Evolutionary conservation across 1,140 invertebrate genomes (phyloP).

Genomic region (Schlechtendalia chinensis): DNA sequence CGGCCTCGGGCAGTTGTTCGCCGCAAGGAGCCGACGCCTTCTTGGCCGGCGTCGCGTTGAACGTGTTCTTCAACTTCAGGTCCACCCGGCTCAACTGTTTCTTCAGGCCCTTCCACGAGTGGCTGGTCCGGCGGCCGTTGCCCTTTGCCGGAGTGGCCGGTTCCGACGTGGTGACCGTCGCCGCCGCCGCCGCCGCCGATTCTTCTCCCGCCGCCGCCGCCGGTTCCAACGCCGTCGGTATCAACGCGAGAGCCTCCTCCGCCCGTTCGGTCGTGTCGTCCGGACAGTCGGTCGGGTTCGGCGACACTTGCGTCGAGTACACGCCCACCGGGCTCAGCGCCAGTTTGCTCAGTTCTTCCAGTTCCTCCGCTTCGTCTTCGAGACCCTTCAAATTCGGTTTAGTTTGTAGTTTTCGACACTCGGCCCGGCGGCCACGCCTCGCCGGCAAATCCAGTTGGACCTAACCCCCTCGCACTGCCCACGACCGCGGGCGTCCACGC

Average conservation of each 20-base stretch:
- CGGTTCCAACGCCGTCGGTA: not conserved
- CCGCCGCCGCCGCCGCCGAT: not conserved
- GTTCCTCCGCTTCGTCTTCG: conserved; percentile 52
- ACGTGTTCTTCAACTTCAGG: conserved; percentile 71
- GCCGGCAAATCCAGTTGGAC: no score
- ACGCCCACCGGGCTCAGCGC: conserved; percentile 52
- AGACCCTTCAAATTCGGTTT: conserved; percentile 51
- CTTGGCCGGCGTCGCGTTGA: conserved; percentile 55
- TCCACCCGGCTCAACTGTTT: conserved; percentile 77
- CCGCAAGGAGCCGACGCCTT: conserved; percentile 49
- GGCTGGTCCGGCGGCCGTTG: conserved; percentile 51
- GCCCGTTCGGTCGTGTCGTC: conserved; percentile 52
- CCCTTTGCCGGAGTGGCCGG: conserved; percentile 6
- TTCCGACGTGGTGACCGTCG: conserved; percentile 4
- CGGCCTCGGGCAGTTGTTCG: not conserved
- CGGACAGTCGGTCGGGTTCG: conserved; percentile 52
- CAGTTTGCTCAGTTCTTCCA: conserved; percentile 55
- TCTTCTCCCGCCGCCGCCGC: not conserved
- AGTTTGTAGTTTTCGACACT: not conserved
- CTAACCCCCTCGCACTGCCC: no score
- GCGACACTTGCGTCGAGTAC: conserved; percentile 55
- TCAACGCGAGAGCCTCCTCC: conserved; percentile 53
- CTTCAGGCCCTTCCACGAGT: conserved; percentile 65
- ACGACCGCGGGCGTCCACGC: not conserved
- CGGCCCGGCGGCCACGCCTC: no score